These are phyloP conservation scores for Aepyceros melampus DNA, from an alignment of 2,113 vertebrate species.

Conservation along the genomic window DNA sequence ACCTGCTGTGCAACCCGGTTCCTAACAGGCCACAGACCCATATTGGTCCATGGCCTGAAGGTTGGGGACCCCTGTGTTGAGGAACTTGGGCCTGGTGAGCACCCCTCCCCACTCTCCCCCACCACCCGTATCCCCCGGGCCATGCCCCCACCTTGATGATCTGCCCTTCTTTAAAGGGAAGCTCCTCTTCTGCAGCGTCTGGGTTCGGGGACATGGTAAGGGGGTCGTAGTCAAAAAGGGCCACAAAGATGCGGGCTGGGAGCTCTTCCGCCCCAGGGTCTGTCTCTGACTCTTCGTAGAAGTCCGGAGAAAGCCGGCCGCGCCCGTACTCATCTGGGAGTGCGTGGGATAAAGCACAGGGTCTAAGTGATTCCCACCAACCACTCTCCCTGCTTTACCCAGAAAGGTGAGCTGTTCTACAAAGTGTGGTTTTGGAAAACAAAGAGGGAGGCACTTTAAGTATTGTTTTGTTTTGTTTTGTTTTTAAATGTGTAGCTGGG, in stretches of 20 bases:
- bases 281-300: conserved; percentile 92
- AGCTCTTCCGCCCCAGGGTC: conserved; percentile 86
- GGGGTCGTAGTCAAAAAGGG: conserved; percentile 96
- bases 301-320: conserved; percentile 88
- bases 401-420: not conserved
- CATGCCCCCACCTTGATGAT: conserved; percentile 91
- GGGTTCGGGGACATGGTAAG: conserved; percentile 98
- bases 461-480: not conserved
- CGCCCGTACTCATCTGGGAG: conserved; percentile 88
- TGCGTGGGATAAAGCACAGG: not conserved
- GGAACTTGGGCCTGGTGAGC: not conserved
- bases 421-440: not conserved
- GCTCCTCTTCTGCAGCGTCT: conserved; percentile 94
- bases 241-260: conserved; percentile 91
- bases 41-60: not conserved
- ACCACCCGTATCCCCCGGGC: not conserved
- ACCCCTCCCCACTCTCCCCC: not conserved
- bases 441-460: not conserved
- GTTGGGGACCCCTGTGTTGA: not conserved
- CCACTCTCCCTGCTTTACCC: not conserved
- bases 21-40: not conserved
- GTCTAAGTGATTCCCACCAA: not conserved
- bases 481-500: not conserved
- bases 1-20: not conserved
- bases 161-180: conserved; percentile 97